Evolutionary conservation across 37 sponge, comb jelly and placozoan species (phyloP).

Genomic region (Agelas oroides): DNA sequence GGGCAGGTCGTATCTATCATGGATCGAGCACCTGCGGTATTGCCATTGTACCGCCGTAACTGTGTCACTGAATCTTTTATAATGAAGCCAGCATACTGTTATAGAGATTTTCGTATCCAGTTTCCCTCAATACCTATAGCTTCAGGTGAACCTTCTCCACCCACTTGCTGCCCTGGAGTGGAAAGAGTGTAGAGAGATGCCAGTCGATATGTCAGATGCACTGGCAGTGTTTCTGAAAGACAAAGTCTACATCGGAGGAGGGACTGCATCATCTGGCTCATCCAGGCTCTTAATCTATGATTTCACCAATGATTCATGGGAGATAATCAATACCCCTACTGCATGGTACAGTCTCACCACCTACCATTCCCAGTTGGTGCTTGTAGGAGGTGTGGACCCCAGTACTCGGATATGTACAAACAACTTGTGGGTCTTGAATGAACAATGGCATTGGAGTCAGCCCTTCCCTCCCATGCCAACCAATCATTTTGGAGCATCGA

Average conservation of each 20-base stretch:
- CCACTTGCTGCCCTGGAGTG: conserved; percentile 3
- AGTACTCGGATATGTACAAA: not conserved
- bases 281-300: not conserved
- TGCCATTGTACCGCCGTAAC: too few relatives aligned
- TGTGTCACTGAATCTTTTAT: too few relatives aligned
- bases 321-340: not conserved
- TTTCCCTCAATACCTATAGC: too few relatives aligned
- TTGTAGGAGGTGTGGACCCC: conserved; percentile 14
- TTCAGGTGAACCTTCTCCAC: conserved; percentile 21
- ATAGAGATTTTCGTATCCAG: too few relatives aligned
- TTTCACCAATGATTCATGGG: not conserved
- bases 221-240: not conserved
- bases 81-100: too few relatives aligned
- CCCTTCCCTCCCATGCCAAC: conserved; percentile 28
- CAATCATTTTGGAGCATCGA: conserved; percentile 2
- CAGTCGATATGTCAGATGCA: conserved; percentile 17
- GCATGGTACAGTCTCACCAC: not conserved
- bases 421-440: not conserved
- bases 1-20: too few relatives aligned
- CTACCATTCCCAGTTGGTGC: conserved; percentile 1
- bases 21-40: too few relatives aligned
- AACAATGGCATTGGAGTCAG: not conserved
- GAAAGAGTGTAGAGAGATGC: not conserved
- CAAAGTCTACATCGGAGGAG: conserved; percentile 30
- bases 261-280: not conserved